A percentile compares a stretch with the other conserved stretches of the same genome.
Evolutionary conservation across 2,113 vertebrate species (phyloP).

Genomic region (Cricetomys ansorgei): DNA sequence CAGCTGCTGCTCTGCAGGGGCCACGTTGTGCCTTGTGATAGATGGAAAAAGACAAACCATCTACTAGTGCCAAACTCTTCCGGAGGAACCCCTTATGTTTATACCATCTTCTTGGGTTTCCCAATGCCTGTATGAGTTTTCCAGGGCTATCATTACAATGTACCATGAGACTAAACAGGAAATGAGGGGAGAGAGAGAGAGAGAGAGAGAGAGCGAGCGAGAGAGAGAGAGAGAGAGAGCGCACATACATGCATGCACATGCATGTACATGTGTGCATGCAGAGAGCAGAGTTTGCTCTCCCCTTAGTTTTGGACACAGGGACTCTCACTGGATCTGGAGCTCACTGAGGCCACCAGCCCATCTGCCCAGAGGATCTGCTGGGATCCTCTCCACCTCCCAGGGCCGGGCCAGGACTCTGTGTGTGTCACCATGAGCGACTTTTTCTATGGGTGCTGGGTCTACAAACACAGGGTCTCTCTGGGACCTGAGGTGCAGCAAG

Average conservation of each 20-base stretch:
- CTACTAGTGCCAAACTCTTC: background rate
- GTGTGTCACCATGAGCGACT: background rate
- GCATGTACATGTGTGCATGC: background rate
- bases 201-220: background rate
- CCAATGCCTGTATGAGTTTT: background rate
- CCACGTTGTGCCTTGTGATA: background rate
- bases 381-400: background rate
- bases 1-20: too few relatives aligned
- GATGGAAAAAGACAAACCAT: background rate
- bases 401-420: accelerated
- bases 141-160: background rate
- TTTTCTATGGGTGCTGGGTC: background rate
- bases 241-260: too few relatives aligned
- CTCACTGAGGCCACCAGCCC: too few relatives aligned
- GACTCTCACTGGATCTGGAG: background rate
- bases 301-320: background rate
- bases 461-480: background rate
- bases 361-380: background rate
- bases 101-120: background rate
- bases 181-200: background rate
- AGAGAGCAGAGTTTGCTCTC: background rate
- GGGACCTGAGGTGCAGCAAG: background rate
- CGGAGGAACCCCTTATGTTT: background rate
- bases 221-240: background rate
- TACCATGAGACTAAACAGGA: background rate